Base-by-base conservation (phyloP, 2,797 vertebrate species). In the Allenopithecus nigroviridis region DNA sequence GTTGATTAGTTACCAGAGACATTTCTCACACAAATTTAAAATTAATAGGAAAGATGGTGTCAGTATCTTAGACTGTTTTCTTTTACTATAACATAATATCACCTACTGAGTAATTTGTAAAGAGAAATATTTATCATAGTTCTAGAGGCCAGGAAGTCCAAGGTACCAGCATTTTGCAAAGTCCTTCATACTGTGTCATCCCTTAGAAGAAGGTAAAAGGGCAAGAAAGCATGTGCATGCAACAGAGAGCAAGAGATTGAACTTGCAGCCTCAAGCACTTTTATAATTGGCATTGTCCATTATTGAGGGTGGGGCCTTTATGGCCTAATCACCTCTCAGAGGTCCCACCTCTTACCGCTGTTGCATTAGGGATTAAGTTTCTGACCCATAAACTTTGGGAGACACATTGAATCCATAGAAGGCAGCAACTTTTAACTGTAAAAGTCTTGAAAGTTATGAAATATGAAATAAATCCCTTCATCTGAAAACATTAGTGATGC, bases 401-500 rank as follows among this genome's bases (percentile, higher is more conserved):
- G 3, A 43, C 39, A 75, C 39, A 43, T 28, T 75, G 12, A 75
- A 75, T 43, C 39, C 26, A 16, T 75, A 28, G 26, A 26, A 75
- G 24, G 13, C 12, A 28, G 41, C 24, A 97, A 72, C 55, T 94
- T 80, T 95, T 72, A 97, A 97, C n/a, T 97, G 97, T 68, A 93
- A 95, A 55, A 36, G 46, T 75, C 57, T 79, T 97, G 46, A 78
- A 97, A 97, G 53, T 13, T 94, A 61, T 87, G 39, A 97, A 89
- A 12, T 94, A 39, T 93, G 75, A 94, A 84, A 91, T 88, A 90
- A 98, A 97, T 41, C 24, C 79, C 98, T 95, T 22, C 2, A 95
- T 88, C 70, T 89, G 95, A 57, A 41, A 96, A 84, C 8, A 76
- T 55, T 57, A 61, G 30, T 88, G 89, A 87, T 88, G 96, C 85